A percentile compares a stretch with the other conserved stretches of the same genome.
These are phyloP conservation scores for Alectura lathami DNA, from an alignment of 2,113 vertebrate genomes.

Conservation along the genomic window DNA sequence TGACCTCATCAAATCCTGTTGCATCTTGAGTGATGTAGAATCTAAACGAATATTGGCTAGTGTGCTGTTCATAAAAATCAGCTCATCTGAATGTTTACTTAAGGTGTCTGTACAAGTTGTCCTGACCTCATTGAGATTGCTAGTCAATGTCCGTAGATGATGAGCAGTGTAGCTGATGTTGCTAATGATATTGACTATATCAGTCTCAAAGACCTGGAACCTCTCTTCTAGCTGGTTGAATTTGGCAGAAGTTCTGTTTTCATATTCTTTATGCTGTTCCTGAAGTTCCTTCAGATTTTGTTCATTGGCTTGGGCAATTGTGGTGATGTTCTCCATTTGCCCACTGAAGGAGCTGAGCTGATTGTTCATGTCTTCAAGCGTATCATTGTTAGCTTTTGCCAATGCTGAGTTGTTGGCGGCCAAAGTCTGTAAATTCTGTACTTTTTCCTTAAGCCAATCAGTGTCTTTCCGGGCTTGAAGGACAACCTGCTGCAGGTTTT, in stretches of 20 bases:
- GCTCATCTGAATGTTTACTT: constrained; percentile 87
- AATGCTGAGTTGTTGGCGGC: constrained; percentile 86
- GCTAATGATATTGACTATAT: constrained; percentile 88
- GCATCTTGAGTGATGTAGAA: constrained; percentile 80
- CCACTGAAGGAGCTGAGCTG: constrained; percentile 84
- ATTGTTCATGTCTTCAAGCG: constrained; percentile 87
- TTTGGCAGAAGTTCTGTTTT: constrained; percentile 84
- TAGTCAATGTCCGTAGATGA: constrained; percentile 88
- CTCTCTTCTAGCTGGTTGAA: constrained; percentile 86
- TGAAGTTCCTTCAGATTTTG: constrained; percentile 90
- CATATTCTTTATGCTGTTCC: constrained; percentile 85
- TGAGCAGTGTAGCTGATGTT: constrained; percentile 94
- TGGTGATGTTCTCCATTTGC: constrained; percentile 90
- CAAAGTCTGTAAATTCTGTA: constrained; percentile 85
- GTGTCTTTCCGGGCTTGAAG: constrained; percentile 86
- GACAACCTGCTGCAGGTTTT: constrained; percentile 86
- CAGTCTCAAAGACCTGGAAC: constrained; percentile 85
- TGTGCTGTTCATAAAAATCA: constrained; percentile 86
- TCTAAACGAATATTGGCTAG: constrained; percentile 84
- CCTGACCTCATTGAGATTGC: constrained; percentile 87
- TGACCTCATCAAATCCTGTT: constrained; percentile 88
- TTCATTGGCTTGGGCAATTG: constrained; percentile 84
- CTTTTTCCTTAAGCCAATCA: constrained; percentile 89
- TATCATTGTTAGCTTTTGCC: constrained; percentile 89
- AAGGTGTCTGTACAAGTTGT: constrained; percentile 88